Evolutionary conservation across 1,140 invertebrate genomes (phyloP).

Genomic region (Drosophila bifasciata): DNA sequence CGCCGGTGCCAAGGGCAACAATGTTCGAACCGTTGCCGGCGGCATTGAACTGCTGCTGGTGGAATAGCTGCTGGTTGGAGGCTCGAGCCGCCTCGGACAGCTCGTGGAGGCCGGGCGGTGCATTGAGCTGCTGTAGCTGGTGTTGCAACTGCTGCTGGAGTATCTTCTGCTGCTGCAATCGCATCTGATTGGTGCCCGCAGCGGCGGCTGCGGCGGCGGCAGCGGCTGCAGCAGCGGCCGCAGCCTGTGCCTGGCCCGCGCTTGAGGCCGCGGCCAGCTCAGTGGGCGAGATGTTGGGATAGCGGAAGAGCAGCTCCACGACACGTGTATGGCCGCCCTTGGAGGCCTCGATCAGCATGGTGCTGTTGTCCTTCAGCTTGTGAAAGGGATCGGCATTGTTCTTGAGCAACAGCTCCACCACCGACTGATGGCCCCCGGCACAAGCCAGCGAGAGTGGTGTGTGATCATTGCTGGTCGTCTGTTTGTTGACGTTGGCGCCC

Average conservation of each 20-base stretch:
- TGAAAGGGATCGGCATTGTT: slow-evolving; percentile 97
- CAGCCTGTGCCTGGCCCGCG: slow-evolving; percentile 69
- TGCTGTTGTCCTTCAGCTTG: slow-evolving; percentile 99
- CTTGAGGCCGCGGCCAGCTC: slow-evolving; percentile 67
- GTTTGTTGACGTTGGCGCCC: slow-evolving; percentile 96
- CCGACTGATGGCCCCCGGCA: slow-evolving; percentile 95
- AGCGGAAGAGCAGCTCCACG: slow-evolving; percentile 97
- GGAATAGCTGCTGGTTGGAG: slow-evolving; percentile 79
- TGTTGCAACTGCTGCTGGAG: slow-evolving; percentile 84
- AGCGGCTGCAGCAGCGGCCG: slow-evolving; percentile 51
- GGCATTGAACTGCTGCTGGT: slow-evolving; percentile 74
- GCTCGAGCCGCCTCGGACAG: slow-evolving; percentile 86
- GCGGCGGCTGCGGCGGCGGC: slow-evolving; percentile 33
- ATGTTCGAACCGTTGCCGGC: slow-evolving; percentile 57
- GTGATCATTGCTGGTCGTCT: slow-evolving; percentile 99
- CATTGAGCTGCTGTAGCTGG: slow-evolving; percentile 83
- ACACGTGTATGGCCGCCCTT: slow-evolving; percentile 98
- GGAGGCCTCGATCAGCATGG: slow-evolving; percentile 98
- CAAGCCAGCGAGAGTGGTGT: slow-evolving; percentile 98
- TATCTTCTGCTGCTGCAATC: slow-evolving; percentile 78
- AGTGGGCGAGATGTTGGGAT: slow-evolving; percentile 88
- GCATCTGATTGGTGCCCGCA: slow-evolving; percentile 64
- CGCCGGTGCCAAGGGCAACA: slow-evolving; percentile 62
- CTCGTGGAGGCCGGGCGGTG: slow-evolving; percentile 85
- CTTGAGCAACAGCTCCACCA: slow-evolving; percentile 95